phyloP scores from a whole-genome alignment of 35 echinoderm and acorn worm genomes.

The Holothuria glaberrima region DNA sequence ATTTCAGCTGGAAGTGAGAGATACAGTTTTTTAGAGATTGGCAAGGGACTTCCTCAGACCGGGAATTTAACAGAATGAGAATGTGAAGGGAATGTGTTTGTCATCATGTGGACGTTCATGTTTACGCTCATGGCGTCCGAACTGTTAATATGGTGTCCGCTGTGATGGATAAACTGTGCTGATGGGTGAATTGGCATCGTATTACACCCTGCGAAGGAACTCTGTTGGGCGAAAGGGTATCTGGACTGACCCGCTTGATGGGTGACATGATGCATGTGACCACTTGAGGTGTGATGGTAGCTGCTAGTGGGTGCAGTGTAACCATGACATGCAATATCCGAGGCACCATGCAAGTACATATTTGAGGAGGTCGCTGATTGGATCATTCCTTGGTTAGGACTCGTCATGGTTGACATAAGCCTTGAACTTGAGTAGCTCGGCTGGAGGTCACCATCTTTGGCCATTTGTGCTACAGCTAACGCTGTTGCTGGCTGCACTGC shows the following conservation, averaged over 20 bases:
- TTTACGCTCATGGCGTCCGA: constrained; percentile 87
- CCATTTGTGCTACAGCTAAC: constrained; percentile 93
- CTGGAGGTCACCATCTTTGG: constrained; percentile 89
- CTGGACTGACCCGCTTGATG: constrained; percentile 77
- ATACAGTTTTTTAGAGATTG: background rate
- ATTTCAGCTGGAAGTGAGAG: constrained; percentile 12
- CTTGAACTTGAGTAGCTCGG: constrained; percentile 75
- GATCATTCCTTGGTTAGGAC: constrained; percentile 39
- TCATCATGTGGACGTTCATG: constrained; percentile 90
- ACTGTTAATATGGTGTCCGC: constrained; percentile 76
- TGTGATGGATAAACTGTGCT: constrained; percentile 87
- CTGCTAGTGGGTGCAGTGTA: constrained; percentile 71
- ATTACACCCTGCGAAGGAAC: constrained; percentile 77
- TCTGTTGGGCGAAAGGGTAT: constrained; percentile 72
- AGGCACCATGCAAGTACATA: constrained; percentile 87
- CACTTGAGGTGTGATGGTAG: constrained; percentile 65
- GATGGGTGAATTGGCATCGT: constrained; percentile 83
- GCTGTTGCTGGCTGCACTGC: constrained; percentile 93
- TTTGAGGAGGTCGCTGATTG: constrained; percentile 59
- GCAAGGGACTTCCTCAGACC: constrained; percentile 44
- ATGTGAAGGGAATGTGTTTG: constrained; percentile 79
- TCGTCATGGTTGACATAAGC: constrained; percentile 51
- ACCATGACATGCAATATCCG: constrained; percentile 65
- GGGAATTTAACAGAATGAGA: constrained; percentile 86
- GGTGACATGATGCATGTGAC: constrained; percentile 77